These are phyloP conservation scores for Zaprionus inermis DNA, from an alignment of 1,140 invertebrate species.

Conservation along the genomic window DNA sequence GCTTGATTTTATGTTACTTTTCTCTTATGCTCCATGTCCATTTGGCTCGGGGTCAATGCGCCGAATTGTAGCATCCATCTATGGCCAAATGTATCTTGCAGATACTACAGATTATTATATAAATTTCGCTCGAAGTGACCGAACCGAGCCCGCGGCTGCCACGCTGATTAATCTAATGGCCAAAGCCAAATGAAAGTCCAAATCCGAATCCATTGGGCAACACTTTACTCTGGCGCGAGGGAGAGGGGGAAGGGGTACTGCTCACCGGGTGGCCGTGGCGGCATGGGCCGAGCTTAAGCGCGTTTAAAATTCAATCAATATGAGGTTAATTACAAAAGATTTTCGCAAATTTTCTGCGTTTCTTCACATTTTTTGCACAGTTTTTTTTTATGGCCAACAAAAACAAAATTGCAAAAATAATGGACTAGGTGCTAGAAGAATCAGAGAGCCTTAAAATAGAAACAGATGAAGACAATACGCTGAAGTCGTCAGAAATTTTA, in stretches of 20 bases:
- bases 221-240: not conserved
- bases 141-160: conserved; percentile 36
- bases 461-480: not conserved
- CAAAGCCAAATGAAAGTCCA: conserved; percentile 35
- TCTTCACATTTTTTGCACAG: not conserved
- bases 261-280: conserved; percentile 52
- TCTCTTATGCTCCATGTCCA: conserved; percentile 17
- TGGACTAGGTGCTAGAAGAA: not conserved
- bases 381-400: not conserved
- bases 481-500: not conserved
- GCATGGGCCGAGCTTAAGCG: conserved; percentile 46
- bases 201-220: conserved; percentile 18
- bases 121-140: conserved; percentile 45
- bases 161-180: conserved; percentile 52
- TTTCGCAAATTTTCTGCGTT: conserved; percentile 41
- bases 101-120: conserved; percentile 49
- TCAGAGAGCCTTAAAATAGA: not conserved
- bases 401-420: not conserved
- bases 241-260: not conserved
- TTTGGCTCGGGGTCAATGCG: conserved; percentile 59
- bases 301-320: conserved; percentile 76
- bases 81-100: conserved; percentile 43
- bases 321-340: conserved; percentile 64
- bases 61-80: conserved; percentile 50
- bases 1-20: conserved; percentile 20